Evolutionary conservation across 2,888 invertebrate species (phyloP), one percentile per base, ranked within the genome.

Genomic region (Noctuana brunneofusca): DNA sequence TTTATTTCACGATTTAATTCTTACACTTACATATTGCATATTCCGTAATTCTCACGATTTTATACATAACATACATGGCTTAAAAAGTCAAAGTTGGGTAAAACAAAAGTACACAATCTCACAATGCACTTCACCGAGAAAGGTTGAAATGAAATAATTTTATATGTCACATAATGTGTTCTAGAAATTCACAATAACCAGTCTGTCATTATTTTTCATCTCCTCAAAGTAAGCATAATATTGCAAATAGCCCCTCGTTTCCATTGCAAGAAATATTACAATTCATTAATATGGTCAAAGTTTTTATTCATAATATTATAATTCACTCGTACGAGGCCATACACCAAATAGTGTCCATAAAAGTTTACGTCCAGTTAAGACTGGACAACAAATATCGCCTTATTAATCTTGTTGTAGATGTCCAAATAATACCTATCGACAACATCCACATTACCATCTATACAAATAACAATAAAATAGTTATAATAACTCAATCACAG

Each of bases 401-500:
- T 14, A 38, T 3, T 43, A 18, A 41, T 41, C 14, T 16, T 38
- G 16, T 18, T 4, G 2, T 18, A 12, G 20, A 20, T 46, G 18
- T 20, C 43, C 9, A 14, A 38, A 43, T 11, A 22, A 22, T n/a
- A 6, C 11, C 2, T 0, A 48, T 9, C 5, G 22, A 48, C 5
- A 20, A 6, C 8, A 48, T 12, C 1, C 1, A 1, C n/a, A 48
- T 18, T 48, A 6, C 6, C 22, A 22, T 22, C 27, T 27, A 12
- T 48, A n/a, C 12, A n/a, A 48, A 48, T 22, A 22, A 48, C 18
- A 48, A 48, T 46, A 46, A 46, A 12, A 46, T 46, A 20, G 46
- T 20, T 20, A 20, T 80, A 84, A 82, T 83, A 86, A 87, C 77
- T 81, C 75, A 85, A 89, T 89, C 89, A 89, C 89, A 89, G 88